Evolutionary conservation across 2,797 vertebrate genomes (phyloP), one percentile per base, ranked within the genome.

Genomic region (Hephaestus fuliginosus): DNA sequence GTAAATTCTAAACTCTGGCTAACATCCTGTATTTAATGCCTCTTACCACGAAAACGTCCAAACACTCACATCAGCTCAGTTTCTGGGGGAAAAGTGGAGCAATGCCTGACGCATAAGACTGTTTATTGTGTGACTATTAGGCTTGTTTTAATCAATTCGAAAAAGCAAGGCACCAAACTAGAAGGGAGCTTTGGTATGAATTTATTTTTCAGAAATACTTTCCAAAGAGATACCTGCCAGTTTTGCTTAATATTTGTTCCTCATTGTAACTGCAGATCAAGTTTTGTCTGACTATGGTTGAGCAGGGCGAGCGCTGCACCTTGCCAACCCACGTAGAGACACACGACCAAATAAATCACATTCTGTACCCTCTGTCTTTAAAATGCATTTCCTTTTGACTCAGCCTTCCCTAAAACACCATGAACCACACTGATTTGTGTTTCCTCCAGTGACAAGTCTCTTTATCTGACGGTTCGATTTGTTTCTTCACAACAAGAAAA

Each of bases 301-400:
- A 69, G 28, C 51, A 46, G 30, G 70, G 70, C 61, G 33, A 79
- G 20, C 51, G 10, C 57, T 0, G 4, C 39, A 51, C 41, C 51
- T 46, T 69, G 46, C 51, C 76, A 73, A 15, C n/a, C 58, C 46
- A 70, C 68, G 14, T 2, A 55, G 46, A 88, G 30, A 75, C 74
- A 81, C 71, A 61, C 77, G 77, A 89, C 48, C 46, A 58, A 78
- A 67, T 48, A 64, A 90, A 87, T 73, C 66, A 52, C 75, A 74
- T 17, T 22, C 63, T 65, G 30, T 58, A 78, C 69, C 0, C 41
- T 64, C 36, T 76, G 20, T 80, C 48, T 66, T 70, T 13, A 65
- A 81, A 65, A 41, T 61, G 2, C 48, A 57, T 74, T 79, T 85
- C 60, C 58, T 61, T 75, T 61, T 60, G 49, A 81, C 48, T 76